Base-by-base conservation (phyloP, 30 jellyfish, hydroid and myxozoan species). In the Haliclystus octoradiatus region DNA sequence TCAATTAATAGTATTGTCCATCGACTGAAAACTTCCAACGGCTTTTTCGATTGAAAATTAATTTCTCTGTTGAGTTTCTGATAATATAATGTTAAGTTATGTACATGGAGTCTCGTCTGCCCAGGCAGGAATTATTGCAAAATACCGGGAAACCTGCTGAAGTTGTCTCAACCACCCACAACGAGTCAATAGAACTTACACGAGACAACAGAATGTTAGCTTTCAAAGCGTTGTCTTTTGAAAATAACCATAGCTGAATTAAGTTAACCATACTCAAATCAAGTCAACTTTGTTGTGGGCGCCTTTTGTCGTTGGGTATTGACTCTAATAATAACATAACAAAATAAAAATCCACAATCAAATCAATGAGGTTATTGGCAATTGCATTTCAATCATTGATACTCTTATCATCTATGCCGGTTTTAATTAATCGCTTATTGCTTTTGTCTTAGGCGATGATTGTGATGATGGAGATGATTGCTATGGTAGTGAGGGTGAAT, bases 401-500 rank as follows among this genome's bases (percentile, higher is more conserved):
- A 19, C 19, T 40, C 57, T 19, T 9, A 9, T 40, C 19, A 9
- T 9, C 9, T 9, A 9, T 19, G 57, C 57, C 57, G 14, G 57
- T 40, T 5, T 5, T 40, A 5, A 40, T 19, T 19, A 40, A 40
- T 9, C 19, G 57, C 19, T 40, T 19, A 9, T 40, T 40, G 9
- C 57, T 19, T 40, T 19, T 40, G 57, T 40, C 14, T n/a, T 19
- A 40, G 57, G 57, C 19, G 57, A 40, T 40, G 19, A 9, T 9
- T 5, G 57, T 19, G 57, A 5, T 19, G 19, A 40, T 9, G 57
- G 19, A 40, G 57, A 40, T 19, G 57, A 40, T 40, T 40, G 57
- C 57, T 40, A 40, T 40, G 57, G 57, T 19, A 40, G 57, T 50
- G 77, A 76, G 14, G 70, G 92, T 35, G 92, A 79, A 31, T 79